Percentiles rank a stretch among this genome's conserved stretches.
phyloP scores from a whole-genome alignment of 2,113 vertebrate genomes.

The Poeciliopsis prolifica region DNA sequence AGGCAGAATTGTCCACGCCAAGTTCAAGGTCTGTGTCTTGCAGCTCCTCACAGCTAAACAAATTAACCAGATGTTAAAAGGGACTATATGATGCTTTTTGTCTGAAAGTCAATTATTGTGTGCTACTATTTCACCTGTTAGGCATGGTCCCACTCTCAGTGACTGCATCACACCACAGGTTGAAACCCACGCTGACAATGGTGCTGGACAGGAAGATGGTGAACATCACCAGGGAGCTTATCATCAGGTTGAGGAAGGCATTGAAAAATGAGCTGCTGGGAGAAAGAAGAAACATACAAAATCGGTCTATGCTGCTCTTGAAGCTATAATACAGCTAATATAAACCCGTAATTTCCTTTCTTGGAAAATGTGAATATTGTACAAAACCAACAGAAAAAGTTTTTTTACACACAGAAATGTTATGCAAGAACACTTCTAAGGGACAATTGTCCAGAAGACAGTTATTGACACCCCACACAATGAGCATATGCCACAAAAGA shows the following conservation, averaged over 20 bases:
- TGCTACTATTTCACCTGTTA: slow-evolving; percentile 81
- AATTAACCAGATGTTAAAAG: slow-evolving; percentile 8
- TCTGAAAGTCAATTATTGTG: neutral
- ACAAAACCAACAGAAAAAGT: no score
- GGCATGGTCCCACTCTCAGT: slow-evolving; percentile 87
- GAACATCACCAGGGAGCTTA: slow-evolving; percentile 88
- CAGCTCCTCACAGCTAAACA: slow-evolving; percentile 90
- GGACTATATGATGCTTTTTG: neutral
- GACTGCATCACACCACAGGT: slow-evolving; percentile 93
- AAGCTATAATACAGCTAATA: neutral
- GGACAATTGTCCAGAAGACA: neutral
- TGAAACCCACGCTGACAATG: slow-evolving; percentile 93
- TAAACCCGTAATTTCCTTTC: no score
- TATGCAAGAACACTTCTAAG: neutral
- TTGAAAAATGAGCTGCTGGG: slow-evolving; percentile 88
- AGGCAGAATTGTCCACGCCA: slow-evolving; percentile 91
- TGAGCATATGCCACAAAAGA: neutral
- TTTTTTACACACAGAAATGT: no score
- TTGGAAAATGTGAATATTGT: no score
- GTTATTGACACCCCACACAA: neutral
- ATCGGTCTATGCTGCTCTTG: neutral
- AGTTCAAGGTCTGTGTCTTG: slow-evolving; percentile 93
- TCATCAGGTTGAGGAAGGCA: slow-evolving; percentile 91
- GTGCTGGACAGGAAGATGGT: slow-evolving; percentile 92
- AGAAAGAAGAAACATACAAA: neutral